These are phyloP conservation scores for Sebastes hopkinsi DNA, from an alignment of 2,797 vertebrate genomes.

Conservation along the genomic window DNA sequence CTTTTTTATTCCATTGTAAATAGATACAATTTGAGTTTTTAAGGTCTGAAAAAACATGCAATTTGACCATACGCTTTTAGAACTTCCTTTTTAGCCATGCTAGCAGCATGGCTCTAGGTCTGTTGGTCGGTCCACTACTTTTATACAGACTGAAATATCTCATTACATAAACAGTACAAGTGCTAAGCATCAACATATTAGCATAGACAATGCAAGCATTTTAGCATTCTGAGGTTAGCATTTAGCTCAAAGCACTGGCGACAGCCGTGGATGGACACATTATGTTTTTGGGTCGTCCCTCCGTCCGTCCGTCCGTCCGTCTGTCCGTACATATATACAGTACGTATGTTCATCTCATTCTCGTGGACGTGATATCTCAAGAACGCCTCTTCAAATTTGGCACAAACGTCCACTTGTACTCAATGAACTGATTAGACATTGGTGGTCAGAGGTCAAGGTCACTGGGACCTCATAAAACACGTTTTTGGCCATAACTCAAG, in stretches of 20 bases:
- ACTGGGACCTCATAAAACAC: no score
- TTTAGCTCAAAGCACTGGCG: neutral
- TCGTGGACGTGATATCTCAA: no score
- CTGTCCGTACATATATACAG: no score
- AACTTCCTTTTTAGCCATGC: neutral
- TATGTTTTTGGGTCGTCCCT: no score
- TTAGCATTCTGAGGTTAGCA: neutral
- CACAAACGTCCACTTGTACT: no score
- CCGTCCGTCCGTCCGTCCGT: no score
- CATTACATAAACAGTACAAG: neutral
- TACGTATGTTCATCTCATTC: no score
- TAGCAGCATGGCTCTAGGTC: neutral
- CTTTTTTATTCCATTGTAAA: neutral
- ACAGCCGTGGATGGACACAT: accelerated
- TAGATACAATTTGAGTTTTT: neutral
- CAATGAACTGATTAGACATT: no score
- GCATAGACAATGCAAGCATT: neutral
- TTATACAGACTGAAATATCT: neutral
- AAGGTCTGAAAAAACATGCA: neutral
- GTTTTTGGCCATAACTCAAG: no score
- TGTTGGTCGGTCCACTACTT: neutral
- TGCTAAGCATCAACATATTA: neutral
- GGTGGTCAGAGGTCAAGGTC: no score
- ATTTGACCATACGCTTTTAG: neutral
- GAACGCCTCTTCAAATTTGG: no score